phyloP scores from a whole-genome alignment of 2,797 vertebrate species.

The Sebastes aleutianus region DNA sequence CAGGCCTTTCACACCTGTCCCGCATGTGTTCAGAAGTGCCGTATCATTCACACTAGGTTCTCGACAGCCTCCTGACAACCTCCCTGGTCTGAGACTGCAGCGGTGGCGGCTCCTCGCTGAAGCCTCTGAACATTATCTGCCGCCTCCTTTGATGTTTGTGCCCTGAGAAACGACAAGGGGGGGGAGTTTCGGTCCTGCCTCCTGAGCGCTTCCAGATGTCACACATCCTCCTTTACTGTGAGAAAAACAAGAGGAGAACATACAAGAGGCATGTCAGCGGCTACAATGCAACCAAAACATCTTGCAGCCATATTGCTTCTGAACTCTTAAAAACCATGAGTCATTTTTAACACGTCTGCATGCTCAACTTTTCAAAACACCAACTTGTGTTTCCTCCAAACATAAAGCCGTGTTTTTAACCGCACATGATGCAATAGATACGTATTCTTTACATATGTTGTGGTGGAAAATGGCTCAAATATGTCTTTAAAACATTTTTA shows the following conservation, averaged over 20 bases:
- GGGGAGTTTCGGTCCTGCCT: conserved; percentile 6
- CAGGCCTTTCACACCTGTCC: not conserved
- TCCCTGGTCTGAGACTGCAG: not conserved
- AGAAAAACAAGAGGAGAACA: conserved; percentile 49
- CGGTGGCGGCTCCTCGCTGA: not conserved
- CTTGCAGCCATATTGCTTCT: conserved; percentile 49
- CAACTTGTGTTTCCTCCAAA: not conserved
- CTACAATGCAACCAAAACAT: conserved; percentile 33
- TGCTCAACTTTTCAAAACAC: not conserved
- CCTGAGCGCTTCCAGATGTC: conserved; percentile 73
- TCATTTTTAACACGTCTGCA: not conserved
- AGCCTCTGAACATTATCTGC: conserved; percentile 18
- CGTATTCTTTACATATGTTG: not conserved
- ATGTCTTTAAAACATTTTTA: not conserved
- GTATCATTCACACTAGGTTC: not conserved
- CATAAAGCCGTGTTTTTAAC: no score
- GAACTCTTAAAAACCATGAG: not conserved
- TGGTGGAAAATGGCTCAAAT: not conserved
- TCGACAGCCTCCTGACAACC: not conserved
- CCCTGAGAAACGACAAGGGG: conserved; percentile 37
- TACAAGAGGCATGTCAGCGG: conserved; percentile 17
- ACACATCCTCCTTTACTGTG: conserved; percentile 49
- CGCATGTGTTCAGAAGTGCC: not conserved
- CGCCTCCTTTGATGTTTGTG: conserved; percentile 52
- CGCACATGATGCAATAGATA: not conserved